Evolutionary conservation across 2,113 vertebrate genomes (phyloP), one percentile per base, ranked within the genome.

Genomic region (Arvicanthis niloticus): DNA sequence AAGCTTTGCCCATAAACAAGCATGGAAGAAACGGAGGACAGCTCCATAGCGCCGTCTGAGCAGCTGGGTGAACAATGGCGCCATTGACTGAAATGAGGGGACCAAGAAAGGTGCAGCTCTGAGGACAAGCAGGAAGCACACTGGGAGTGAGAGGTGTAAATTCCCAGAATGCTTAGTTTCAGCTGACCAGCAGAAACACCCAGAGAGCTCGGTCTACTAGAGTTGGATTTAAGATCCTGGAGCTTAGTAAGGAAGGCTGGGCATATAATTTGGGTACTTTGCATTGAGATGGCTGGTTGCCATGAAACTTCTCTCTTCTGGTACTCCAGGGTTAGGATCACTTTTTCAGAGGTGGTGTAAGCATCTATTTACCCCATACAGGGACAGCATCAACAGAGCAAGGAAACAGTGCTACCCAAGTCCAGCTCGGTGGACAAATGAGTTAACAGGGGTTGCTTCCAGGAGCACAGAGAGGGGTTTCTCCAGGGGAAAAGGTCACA

Each of bases 191-290:
- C 19, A 53, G n/a, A n/a, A 34, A 58, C 3, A 29, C 65, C 77
- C 37, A 45, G 45, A 29, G 40, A 21, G 10, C 56, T 76, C 29
- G 4, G 65, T 31, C 51, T 40, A 26, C 56, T 75, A 42, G 60
- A 76, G 42, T 37, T 72, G 15, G 24, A 7, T 76, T 42, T 40
- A 16, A 56, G 58, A 87, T 7, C 16, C 53, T 70, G 31, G 11
- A 85, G 37, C 13, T 81, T 4, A 19, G 75, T 12, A 7, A 81
- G 16, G 21, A 51, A 34, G 45, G 7, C 53, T 42, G n/a, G 67
- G 13, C 70, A 56, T 77, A 84, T n/a, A 80, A 94, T 76, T n/a
- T 91, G 62, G 51, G 22, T 93, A 42, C 31, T 91, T 29, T 40
- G 16, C 37, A 91, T 17, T 56, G 67, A 70, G 60, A 51, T 72